Conservation (phyloP, 2,888 invertebrate species). For the Drosophila austrosaltans region DNA sequence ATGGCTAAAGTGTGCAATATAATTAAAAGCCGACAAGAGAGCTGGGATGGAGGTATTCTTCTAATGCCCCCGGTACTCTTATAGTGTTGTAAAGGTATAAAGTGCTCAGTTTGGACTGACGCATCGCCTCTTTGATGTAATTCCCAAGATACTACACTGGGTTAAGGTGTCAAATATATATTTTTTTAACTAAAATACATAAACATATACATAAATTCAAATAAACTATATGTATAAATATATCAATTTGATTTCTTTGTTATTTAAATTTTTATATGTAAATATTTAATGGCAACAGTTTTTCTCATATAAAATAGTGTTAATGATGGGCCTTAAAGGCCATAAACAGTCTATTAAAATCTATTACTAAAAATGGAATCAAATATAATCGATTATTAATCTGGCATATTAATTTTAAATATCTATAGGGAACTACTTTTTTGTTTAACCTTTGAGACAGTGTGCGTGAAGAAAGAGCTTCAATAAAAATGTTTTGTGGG, state of each 20-base stretch:
- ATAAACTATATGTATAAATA: not conserved
- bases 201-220: too few relatives aligned
- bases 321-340: not conserved
- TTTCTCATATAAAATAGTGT: not conserved
- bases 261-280: not conserved
- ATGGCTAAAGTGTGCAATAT: slow-evolving; percentile 82
- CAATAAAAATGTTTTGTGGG: slow-evolving; percentile 10
- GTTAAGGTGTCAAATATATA: slow-evolving; percentile 5
- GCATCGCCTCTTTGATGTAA: slow-evolving; percentile 66
- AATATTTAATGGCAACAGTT: not conserved
- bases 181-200: not conserved
- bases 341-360: slow-evolving; percentile 1
- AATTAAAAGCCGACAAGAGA: slow-evolving; percentile 81
- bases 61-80: slow-evolving; percentile 62
- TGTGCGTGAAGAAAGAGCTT: not conserved
- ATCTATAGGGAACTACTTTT: too few relatives aligned
- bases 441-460: not conserved
- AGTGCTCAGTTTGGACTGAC: slow-evolving; percentile 41
- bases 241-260: not conserved
- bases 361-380: not conserved
- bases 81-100: slow-evolving; percentile 71
- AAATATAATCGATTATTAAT: not conserved
- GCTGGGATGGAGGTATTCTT: slow-evolving; percentile 56
- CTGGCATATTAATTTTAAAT: too few relatives aligned
- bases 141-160: slow-evolving; percentile 21